Base-by-base conservation (phyloP, 2,113 vertebrate species). In the Alosa alosa region DNA sequence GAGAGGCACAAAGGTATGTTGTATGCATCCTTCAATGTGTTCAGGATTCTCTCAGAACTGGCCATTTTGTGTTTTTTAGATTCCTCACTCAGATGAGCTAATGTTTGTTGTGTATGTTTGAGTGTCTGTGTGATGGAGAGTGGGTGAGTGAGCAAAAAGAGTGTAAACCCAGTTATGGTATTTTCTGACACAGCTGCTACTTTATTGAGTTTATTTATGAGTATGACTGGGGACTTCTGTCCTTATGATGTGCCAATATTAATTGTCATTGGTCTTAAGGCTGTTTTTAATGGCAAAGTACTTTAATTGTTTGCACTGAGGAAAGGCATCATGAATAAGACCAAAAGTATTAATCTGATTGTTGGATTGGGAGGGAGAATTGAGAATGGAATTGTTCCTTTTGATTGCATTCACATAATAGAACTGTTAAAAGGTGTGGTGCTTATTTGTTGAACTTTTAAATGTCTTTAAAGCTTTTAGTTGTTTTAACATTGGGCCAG, bases 221-320 rank as follows among this genome's bases (percentile, higher is more conserved):
- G 72, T 78, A 4, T 31, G 72, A 11, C 72, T 78, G 72, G 13
- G 13, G 72, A 78, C 31, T 36, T 78, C 2, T 17, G 5, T 11
- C 31, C 9, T 17, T 13, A 78, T 17, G 72, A 78, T 2, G 15
- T 78, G 13, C 13, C 18, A 4, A 22, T 20, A 7, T 6, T 78
- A 17, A 31, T 39, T 39, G 36, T 10, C 31, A 3, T 13, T 18
- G 72, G 11, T 17, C 31, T 39, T 20, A 60, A 22, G 18, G 36
- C 11, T 15, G 10, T 68, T 68, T 78, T 78, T 78, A 78, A 78
- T 78, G 31, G 2, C 72, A 78, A 31, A 36, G 25, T 78, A 17
- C 25, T 78, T 78, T 78, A 31, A 78, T 78, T 78, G 31, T 78
- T 78, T 78, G 72, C 72, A 78, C 72, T 39, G 72, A 31, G 31